phyloP scores from a whole-genome alignment of 2,797 vertebrate species.

The Pogoniulus pusillus region DNA sequence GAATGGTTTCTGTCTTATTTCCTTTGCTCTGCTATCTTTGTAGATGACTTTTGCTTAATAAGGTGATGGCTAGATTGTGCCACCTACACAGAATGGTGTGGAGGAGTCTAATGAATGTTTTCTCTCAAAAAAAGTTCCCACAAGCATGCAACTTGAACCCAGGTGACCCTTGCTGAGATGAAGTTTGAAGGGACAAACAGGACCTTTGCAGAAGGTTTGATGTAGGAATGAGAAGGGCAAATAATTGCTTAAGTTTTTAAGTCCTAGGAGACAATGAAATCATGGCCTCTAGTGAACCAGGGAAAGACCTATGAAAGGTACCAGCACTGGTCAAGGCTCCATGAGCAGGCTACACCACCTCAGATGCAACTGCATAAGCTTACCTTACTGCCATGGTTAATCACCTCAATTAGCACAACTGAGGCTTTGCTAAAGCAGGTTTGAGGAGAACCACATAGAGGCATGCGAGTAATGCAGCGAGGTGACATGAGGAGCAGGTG shows the following conservation, averaged over 20 bases:
- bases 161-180: neutral
- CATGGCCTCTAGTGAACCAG: neutral
- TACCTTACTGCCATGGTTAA: neutral
- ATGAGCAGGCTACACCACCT: neutral
- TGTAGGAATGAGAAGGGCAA: neutral
- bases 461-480: neutral
- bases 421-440: neutral
- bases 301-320: neutral
- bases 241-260: neutral
- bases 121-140: neutral
- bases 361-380: neutral
- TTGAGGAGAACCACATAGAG: neutral
- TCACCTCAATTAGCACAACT: neutral
- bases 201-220: neutral
- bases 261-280: neutral
- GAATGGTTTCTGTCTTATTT: neutral
- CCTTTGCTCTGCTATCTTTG: slow-evolving; percentile 14
- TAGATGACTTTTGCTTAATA: slow-evolving; percentile 36
- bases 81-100: neutral
- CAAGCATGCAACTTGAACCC: neutral
- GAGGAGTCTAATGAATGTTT: neutral
- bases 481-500: neutral
- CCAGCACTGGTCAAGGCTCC: neutral
- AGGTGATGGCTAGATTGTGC: neutral
- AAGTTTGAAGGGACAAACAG: neutral